Percentiles rank a stretch among this genome's conserved stretches.
Conservation (phyloP, 2,113 vertebrate genomes). For the Pachycephala philippinensis region DNA sequence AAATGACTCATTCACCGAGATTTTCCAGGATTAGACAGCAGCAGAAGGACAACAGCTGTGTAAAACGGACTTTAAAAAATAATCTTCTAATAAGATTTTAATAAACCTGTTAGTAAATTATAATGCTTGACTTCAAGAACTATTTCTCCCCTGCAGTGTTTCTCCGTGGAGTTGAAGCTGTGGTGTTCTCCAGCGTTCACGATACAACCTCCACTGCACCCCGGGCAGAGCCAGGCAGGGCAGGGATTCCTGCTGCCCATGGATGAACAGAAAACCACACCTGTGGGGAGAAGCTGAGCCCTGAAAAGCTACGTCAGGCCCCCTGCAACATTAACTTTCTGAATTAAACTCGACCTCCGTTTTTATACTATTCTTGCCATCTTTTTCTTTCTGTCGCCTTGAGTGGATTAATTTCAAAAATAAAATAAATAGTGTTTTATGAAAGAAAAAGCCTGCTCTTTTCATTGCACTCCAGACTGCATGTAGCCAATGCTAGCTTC, state of each 20-base stretch:
- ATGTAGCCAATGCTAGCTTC: background rate
- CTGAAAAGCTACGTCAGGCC: background rate
- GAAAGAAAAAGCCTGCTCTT: background rate
- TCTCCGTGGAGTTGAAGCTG: background rate
- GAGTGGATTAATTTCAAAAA: background rate
- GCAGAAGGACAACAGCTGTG: slow-evolving; percentile 45
- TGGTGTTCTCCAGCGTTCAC: background rate
- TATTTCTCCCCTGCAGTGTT: background rate
- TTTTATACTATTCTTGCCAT: background rate
- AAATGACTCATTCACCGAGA: slow-evolving; percentile 47
- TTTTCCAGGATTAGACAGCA: slow-evolving; percentile 56
- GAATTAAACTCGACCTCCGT: background rate
- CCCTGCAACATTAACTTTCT: background rate
- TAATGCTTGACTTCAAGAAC: background rate
- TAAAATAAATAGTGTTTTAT: background rate
- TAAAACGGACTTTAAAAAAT: slow-evolving; percentile 47
- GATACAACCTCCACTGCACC: accelerated
- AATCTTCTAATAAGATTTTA: slow-evolving; percentile 60
- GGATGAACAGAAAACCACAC: background rate
- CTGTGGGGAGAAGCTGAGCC: background rate
- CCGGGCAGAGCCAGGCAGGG: background rate
- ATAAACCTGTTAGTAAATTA: slow-evolving; percentile 52
- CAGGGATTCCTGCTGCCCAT: background rate
- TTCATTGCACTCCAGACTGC: background rate
- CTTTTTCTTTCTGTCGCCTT: background rate